A percentile compares a stretch with the other conserved stretches of the same genome.
These are phyloP conservation scores for Apocheima hispidaria DNA, from an alignment of 2,888 invertebrate species.

Conservation along the genomic window DNA sequence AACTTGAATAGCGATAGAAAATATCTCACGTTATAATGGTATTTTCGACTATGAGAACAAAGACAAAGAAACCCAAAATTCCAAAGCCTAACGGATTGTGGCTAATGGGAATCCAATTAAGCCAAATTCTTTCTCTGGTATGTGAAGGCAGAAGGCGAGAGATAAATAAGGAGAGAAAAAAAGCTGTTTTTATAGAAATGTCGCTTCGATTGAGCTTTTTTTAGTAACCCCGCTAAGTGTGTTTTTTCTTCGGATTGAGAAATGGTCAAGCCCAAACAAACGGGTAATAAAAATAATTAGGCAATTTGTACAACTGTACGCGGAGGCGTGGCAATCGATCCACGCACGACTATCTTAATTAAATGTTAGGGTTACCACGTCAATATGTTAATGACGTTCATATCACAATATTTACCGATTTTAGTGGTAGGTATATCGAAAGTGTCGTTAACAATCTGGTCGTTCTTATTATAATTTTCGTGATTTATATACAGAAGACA, in stretches of 20 bases:
- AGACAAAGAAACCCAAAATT: conserved; percentile 41
- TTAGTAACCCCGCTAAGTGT: conserved; percentile 43
- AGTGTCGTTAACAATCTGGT: conserved; percentile 1
- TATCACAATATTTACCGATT: not conserved
- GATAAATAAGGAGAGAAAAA: conserved; percentile 23
- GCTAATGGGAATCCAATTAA: conserved; percentile 48
- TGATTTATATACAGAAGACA: not conserved
- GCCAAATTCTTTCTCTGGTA: conserved; percentile 43
- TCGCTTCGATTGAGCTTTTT: conserved; percentile 26
- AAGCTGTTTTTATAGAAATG: conserved; percentile 29
- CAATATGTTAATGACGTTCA: conserved; percentile 1
- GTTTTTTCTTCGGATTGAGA: conserved; percentile 72
- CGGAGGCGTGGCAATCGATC: conserved; percentile 70
- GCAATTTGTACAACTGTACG: conserved; percentile 75
- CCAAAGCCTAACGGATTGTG: conserved; percentile 37
- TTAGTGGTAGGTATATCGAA: not conserved
- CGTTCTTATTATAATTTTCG: not conserved
- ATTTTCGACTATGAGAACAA: not conserved
- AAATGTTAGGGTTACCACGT: conserved; percentile 53
- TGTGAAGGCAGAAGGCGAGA: conserved; percentile 29
- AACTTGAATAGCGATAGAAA: not conserved
- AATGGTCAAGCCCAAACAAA: conserved; percentile 71
- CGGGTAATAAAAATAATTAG: conserved; percentile 84
- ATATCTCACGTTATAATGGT: not conserved
- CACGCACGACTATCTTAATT: conserved; percentile 60